These are phyloP conservation scores for Amitus sp. DNA, from an alignment of 2,888 invertebrate genomes.

Conservation along the genomic window DNA sequence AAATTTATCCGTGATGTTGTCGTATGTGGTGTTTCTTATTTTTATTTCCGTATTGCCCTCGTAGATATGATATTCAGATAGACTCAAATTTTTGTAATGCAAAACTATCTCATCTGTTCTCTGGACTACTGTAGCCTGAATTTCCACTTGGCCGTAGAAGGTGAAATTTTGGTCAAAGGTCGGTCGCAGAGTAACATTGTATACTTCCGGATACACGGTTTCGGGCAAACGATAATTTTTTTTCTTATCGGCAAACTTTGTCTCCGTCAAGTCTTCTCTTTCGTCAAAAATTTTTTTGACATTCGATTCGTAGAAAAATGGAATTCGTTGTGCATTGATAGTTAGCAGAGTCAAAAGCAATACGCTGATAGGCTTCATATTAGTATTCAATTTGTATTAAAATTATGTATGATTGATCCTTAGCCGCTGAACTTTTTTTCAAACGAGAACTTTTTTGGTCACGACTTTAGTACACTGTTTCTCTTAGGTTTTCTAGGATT, in stretches of 20 bases:
- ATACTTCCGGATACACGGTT: conserved; percentile 14
- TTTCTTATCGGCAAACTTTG: no score
- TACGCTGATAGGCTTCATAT: no score
- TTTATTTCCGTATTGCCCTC: conserved; percentile 32
- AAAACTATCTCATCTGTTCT: conserved; percentile 22
- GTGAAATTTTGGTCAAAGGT: neutral
- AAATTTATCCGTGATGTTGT: conserved; percentile 16
- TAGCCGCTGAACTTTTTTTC: no score
- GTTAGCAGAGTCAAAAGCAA: no score
- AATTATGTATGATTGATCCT: no score
- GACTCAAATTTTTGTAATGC: conserved; percentile 23
- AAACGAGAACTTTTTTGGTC: no score
- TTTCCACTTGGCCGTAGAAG: conserved; percentile 22
- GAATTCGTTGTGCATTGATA: no score
- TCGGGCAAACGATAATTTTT: conserved; percentile 20
- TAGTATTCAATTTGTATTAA: no score
- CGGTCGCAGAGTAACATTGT: conserved; percentile 53
- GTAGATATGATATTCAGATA: conserved; percentile 22
- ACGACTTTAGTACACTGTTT: no score
- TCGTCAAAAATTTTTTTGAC: no score
- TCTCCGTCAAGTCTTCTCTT: neutral
- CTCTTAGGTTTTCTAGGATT: no score
- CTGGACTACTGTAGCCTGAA: conserved; percentile 20
- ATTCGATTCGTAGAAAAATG: no score
- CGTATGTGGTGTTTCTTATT: conserved; percentile 5